phyloP scores from a whole-genome alignment of 2,113 vertebrate genomes.

The Atrichornis clamosus region DNA sequence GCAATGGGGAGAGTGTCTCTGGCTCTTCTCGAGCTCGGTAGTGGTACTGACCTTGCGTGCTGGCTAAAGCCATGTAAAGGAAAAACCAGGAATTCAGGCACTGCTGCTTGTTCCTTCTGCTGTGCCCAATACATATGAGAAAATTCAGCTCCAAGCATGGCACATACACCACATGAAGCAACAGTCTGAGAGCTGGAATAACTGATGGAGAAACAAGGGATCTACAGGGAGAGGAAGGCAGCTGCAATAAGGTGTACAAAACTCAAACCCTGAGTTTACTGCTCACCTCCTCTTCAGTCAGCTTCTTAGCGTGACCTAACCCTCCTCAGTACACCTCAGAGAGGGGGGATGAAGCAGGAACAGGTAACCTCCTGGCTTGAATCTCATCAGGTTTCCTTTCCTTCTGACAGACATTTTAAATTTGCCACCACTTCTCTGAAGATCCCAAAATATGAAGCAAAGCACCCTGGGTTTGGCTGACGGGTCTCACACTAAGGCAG shows the following conservation, averaged over 20 bases:
- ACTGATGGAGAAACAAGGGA: not conserved
- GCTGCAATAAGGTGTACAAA: not conserved
- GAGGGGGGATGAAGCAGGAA: not conserved
- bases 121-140: not conserved
- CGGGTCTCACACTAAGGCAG: not conserved
- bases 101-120: not conserved
- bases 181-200: not conserved
- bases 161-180: not conserved
- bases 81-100: not conserved
- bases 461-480: not conserved
- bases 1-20: not conserved
- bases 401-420: not conserved
- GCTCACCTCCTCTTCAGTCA: not conserved
- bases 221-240: not conserved
- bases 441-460: not conserved
- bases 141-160: not conserved
- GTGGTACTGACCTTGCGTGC: rapidly evolving
- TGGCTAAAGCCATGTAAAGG: not conserved
- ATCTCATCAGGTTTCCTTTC: not conserved
- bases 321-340: rapidly evolving
- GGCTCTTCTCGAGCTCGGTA: rapidly evolving
- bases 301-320: not conserved
- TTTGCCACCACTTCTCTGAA: not conserved
- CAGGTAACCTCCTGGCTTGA: not conserved
- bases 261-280: not conserved